These are phyloP conservation scores for Allolobophora icterica DNA, from an alignment of 2,888 invertebrate species.

Conservation along the genomic window DNA sequence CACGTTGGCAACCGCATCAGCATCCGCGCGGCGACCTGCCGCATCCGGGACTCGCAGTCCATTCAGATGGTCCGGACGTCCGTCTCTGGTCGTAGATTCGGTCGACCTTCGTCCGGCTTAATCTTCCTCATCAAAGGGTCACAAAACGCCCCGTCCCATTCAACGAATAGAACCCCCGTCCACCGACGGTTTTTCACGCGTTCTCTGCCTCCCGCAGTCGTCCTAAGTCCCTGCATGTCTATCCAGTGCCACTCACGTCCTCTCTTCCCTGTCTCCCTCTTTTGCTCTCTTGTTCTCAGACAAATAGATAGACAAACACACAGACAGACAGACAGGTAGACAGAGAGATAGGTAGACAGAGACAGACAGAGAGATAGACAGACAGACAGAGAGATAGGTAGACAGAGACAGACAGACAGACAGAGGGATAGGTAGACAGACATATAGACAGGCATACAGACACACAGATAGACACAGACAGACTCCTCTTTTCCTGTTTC, in stretches of 20 bases:
- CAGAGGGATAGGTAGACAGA: too few species aligned
- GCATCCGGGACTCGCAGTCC: neutral
- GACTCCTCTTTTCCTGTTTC: too few species aligned
- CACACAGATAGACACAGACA: too few species aligned
- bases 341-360: too few species aligned
- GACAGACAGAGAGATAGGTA: too few species aligned
- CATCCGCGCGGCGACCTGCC: neutral
- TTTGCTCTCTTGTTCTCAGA: too few species aligned
- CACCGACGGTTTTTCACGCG: neutral
- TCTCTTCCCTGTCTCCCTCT: neutral
- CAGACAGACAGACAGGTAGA: too few species aligned
- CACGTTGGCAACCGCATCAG: neutral
- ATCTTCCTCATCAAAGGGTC: conserved; percentile 24
- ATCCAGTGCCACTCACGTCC: neutral
- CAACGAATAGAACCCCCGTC: neutral
- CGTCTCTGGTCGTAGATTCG: neutral
- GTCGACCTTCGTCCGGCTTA: neutral
- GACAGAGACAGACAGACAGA: too few species aligned
- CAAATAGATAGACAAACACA: too few species aligned
- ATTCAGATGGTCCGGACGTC: neutral
- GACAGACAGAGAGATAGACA: too few species aligned
- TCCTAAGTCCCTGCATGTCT: neutral
- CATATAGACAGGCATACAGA: too few species aligned
- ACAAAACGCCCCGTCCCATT: neutral
- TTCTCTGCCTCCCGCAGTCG: neutral